Evolutionary conservation across 2,888 invertebrate species (phyloP).

Genomic region (Keiferia lycopersicella): DNA sequence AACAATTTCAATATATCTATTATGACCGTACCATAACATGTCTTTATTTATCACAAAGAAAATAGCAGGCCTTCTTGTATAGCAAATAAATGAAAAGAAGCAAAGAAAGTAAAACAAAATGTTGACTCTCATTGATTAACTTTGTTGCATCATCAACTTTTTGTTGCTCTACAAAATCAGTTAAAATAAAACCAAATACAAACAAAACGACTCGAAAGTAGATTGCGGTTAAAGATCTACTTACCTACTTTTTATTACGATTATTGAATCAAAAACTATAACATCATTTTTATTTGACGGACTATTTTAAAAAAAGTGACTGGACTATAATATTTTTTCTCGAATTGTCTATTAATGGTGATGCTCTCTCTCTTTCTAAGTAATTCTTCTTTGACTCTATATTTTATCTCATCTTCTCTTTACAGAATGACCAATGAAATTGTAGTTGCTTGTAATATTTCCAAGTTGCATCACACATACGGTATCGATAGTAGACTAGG

Average conservation of each 20-base stretch:
- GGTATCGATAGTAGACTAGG: background rate
- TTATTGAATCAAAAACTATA: background rate
- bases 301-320: no score
- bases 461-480: background rate
- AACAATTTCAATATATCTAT: no score
- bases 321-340: no score
- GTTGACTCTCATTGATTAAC: background rate
- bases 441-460: no score
- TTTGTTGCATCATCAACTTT: background rate
- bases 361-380: no score
- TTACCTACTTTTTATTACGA: constrained; percentile 10
- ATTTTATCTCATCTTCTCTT: no score
- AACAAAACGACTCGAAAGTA: constrained; percentile 1
- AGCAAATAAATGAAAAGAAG: background rate
- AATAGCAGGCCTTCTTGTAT: background rate
- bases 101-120: background rate
- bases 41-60: background rate
- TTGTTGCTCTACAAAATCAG: background rate
- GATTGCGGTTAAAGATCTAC: constrained; percentile 2
- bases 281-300: no score
- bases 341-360: no score
- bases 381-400: no score
- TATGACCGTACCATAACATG: no score
- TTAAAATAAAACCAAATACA: background rate
- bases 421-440: no score